Percentiles rank a stretch among this genome's conserved stretches.
Evolutionary conservation across 2,888 invertebrate species (phyloP).

Genomic region (Epinotia demarniana): DNA sequence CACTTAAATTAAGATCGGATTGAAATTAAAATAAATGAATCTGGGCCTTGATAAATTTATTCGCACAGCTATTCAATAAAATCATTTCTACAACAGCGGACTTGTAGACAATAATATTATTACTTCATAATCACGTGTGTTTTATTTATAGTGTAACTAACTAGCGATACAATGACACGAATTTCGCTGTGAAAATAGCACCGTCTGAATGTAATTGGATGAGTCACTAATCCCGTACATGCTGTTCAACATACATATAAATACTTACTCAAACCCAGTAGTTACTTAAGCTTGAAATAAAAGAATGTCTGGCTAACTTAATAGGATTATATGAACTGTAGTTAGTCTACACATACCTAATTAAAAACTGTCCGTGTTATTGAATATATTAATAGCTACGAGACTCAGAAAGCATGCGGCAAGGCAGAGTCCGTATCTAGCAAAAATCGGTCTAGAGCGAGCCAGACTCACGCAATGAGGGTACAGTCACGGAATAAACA

Average conservation of each 20-base stretch:
- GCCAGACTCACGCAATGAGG: too few species aligned
- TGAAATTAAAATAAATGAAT: too few species aligned
- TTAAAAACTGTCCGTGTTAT: slow-evolving; percentile 5
- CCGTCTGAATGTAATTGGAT: slow-evolving; percentile 32
- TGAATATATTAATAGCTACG: background rate
- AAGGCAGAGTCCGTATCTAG: too few species aligned
- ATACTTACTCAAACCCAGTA: slow-evolving; percentile 42
- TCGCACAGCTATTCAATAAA: too few species aligned
- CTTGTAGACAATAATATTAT: too few species aligned
- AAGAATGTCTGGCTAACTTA: slow-evolving; percentile 50
- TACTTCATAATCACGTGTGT: too few species aligned
- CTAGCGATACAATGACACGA: background rate
- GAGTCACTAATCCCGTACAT: slow-evolving; percentile 34
- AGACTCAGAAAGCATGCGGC: too few species aligned
- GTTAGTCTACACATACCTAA: slow-evolving; percentile 2
- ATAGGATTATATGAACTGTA: slow-evolving; percentile 49
- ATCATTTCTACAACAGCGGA: too few species aligned
- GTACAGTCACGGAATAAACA: too few species aligned
- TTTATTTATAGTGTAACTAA: background rate
- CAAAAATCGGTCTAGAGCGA: too few species aligned
- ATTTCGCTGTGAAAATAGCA: background rate
- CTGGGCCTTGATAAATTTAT: too few species aligned
- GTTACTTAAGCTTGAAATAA: slow-evolving; percentile 45
- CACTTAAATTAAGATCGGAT: too few species aligned
- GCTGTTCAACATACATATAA: slow-evolving; percentile 16